phyloP scores from a whole-genome alignment of 2,888 invertebrate species.

The Brenthis hecate region DNA sequence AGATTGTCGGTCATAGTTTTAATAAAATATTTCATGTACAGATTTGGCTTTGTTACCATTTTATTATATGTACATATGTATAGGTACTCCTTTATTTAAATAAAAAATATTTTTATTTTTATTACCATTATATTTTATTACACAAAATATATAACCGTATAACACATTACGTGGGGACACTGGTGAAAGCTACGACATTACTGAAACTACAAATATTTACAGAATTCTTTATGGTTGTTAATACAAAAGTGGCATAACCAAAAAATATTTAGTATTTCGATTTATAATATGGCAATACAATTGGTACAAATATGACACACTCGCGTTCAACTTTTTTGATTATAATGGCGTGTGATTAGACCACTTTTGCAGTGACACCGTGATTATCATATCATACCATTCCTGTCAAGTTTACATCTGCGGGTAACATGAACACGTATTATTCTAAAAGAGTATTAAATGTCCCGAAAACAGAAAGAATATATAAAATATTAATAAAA shows the following conservation, averaged over 20 bases:
- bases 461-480: constrained; percentile 37
- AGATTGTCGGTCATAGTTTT: no score
- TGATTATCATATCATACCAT: constrained; percentile 7
- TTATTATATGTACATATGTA: no score
- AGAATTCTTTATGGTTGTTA: constrained; percentile 42
- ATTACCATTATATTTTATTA: constrained; percentile 62
- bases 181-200: constrained; percentile 76
- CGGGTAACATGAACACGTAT: constrained; percentile 38
- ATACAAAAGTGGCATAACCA: constrained; percentile 22
- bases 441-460: constrained; percentile 30
- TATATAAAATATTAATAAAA: constrained; percentile 38
- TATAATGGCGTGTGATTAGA: constrained; percentile 1
- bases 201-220: constrained; percentile 66
- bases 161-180: constrained; percentile 68
- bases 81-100: no score
- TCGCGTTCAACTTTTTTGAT: constrained; percentile 5
- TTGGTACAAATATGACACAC: constrained; percentile 21
- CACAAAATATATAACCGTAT: constrained; percentile 61
- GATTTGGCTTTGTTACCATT: no score
- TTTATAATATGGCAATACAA: constrained; percentile 22
- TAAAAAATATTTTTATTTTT: constrained; percentile 43
- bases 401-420: constrained; percentile 17
- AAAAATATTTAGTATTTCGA: constrained; percentile 15
- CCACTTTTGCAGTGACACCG: constrained; percentile 17
- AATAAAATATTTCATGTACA: no score